Conservation (phyloP, 2,113 vertebrate genomes). For the Verasper variegatus region DNA sequence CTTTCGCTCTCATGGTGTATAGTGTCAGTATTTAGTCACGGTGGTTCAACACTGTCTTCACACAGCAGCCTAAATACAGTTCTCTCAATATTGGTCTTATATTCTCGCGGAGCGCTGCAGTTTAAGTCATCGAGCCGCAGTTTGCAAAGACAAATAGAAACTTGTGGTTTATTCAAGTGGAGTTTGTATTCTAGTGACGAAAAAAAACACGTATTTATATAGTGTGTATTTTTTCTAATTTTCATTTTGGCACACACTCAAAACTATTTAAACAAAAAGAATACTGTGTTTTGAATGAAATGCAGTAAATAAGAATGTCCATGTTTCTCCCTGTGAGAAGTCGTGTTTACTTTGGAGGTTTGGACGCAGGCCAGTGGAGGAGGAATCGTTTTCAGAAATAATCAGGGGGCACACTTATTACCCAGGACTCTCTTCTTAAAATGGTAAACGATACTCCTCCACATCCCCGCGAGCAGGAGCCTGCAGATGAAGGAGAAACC, state of each 20-base stretch:
- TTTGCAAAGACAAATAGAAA: constrained; percentile 75
- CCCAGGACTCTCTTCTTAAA: constrained; percentile 71
- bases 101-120: constrained; percentile 62
- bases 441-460: constrained; percentile 60
- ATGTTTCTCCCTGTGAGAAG: constrained; percentile 72
- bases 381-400: constrained; percentile 83
- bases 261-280: constrained; percentile 76
- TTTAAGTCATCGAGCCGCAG: constrained; percentile 63
- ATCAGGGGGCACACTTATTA: constrained; percentile 83
- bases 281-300: constrained; percentile 83
- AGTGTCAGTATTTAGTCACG: constrained; percentile 41
- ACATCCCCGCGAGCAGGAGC: background rate
- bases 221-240: constrained; percentile 75
- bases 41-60: constrained; percentile 51
- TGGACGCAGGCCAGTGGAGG: constrained; percentile 79
- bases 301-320: constrained; percentile 83
- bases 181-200: constrained; percentile 73
- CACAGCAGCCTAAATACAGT: constrained; percentile 67
- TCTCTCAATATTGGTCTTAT: constrained; percentile 76
- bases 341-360: constrained; percentile 82
- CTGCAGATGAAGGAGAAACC: constrained; percentile 30
- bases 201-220: constrained; percentile 74
- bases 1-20: constrained; percentile 15
- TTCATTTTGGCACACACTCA: constrained; percentile 74
- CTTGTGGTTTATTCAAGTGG: constrained; percentile 70